Evolutionary conservation across 2,888 invertebrate genomes (phyloP).

Genomic region (Dryocosmus kuriphilus): DNA sequence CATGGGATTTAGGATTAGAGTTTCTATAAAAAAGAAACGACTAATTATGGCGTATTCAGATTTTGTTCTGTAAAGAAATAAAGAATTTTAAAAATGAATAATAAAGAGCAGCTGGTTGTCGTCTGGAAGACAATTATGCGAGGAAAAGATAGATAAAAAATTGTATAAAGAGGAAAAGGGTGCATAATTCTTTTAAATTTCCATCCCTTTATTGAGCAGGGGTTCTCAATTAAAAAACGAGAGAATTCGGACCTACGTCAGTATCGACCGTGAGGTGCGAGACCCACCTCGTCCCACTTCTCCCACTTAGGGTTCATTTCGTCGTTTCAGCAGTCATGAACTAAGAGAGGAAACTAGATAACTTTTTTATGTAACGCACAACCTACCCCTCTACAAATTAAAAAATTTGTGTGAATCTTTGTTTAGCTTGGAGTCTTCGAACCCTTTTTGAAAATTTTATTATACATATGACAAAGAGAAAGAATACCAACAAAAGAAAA

Average conservation of each 20-base stretch:
- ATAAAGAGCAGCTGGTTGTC: background rate
- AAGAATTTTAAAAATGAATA: background rate
- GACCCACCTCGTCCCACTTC: constrained; percentile 22
- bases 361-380: background rate
- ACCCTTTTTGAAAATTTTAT: too few species aligned
- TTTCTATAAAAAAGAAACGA: too few species aligned
- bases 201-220: constrained; percentile 5
- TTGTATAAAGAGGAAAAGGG: background rate
- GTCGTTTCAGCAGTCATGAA: constrained; percentile 13
- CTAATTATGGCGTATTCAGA: too few species aligned
- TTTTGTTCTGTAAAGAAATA: too few species aligned
- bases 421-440: too few species aligned
- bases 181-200: background rate
- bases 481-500: too few species aligned
- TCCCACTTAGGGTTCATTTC: background rate
- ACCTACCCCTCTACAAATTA: background rate
- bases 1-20: too few species aligned
- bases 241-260: constrained; percentile 3
- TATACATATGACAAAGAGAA: too few species aligned
- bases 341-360: background rate
- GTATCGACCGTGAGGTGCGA: constrained; percentile 38
- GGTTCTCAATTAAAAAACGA: constrained; percentile 32
- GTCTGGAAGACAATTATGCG: background rate
- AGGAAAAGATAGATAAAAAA: background rate
- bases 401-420: background rate